These are phyloP conservation scores for Fregetta grallaria DNA, from an alignment of 2,113 vertebrate genomes.

Conservation along the genomic window DNA sequence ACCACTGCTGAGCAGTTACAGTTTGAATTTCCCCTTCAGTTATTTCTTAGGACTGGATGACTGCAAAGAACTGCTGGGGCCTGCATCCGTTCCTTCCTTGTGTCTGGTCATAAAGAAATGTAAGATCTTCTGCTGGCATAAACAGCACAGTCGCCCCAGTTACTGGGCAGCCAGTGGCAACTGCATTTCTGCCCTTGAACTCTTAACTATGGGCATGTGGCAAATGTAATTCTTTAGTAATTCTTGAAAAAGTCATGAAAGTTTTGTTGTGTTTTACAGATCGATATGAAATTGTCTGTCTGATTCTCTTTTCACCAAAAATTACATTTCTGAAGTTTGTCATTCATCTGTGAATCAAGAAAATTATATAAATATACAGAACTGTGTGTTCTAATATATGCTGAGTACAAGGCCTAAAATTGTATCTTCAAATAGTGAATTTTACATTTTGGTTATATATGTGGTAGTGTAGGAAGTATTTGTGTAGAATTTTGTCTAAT, in stretches of 20 bases:
- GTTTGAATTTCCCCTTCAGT: too few relatives aligned
- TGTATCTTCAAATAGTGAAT: slow-evolving; percentile 1
- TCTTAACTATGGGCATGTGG: not conserved
- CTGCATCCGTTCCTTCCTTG: not conserved
- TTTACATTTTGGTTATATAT: slow-evolving; percentile 32
- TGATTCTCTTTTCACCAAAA: slow-evolving; percentile 4
- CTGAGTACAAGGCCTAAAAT: slow-evolving; percentile 36
- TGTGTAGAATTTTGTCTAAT: slow-evolving; percentile 2
- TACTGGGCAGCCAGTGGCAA: not conserved
- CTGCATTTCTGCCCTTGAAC: not conserved
- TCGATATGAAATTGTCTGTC: not conserved
- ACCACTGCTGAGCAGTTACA: too few relatives aligned
- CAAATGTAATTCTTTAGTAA: not conserved
- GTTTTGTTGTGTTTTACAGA: not conserved
- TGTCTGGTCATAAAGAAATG: not conserved
- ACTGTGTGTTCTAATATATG: slow-evolving; percentile 44
- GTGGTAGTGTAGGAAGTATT: slow-evolving; percentile 12
- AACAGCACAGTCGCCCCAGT: not conserved
- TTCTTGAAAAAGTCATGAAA: not conserved
- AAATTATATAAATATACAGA: slow-evolving; percentile 37
- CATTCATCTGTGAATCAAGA: slow-evolving; percentile 22
- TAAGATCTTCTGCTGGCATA: not conserved
- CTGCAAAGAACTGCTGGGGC: not conserved
- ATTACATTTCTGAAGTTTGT: not conserved
- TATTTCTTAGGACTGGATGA: not conserved